These are phyloP conservation scores for Diploptera punctata DNA, from an alignment of 2,888 invertebrate genomes.

Conservation along the genomic window DNA sequence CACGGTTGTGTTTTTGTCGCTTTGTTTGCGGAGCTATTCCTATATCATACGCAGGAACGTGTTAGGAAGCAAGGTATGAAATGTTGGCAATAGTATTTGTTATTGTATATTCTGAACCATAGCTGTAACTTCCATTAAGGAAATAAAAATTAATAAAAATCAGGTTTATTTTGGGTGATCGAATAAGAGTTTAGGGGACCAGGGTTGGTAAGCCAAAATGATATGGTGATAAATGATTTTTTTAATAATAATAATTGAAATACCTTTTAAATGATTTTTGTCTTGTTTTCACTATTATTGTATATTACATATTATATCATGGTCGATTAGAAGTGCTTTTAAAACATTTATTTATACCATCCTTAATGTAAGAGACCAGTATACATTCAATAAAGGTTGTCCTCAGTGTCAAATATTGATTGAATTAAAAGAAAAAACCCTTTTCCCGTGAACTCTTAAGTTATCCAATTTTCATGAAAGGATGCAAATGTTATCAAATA, in stretches of 20 bases:
- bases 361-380: constrained; percentile 60
- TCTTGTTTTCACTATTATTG: constrained; percentile 36
- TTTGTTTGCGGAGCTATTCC: constrained; percentile 17
- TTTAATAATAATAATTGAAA: constrained; percentile 14
- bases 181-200: constrained; percentile 56
- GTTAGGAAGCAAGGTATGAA: not conserved
- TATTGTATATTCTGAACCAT: constrained; percentile 37
- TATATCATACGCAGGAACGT: constrained; percentile 8
- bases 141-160: constrained; percentile 32
- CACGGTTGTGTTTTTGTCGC: constrained; percentile 24
- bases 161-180: constrained; percentile 37
- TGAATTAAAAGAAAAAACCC: no score
- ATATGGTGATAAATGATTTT: constrained; percentile 43
- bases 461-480: no score
- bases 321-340: constrained; percentile 55
- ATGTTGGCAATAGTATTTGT: constrained; percentile 42
- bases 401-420: constrained; percentile 56
- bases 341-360: constrained; percentile 47
- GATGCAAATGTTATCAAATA: no score
- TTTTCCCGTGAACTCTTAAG: no score
- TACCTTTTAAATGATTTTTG: constrained; percentile 21
- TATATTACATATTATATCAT: constrained; percentile 32
- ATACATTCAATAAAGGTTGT: constrained; percentile 65
- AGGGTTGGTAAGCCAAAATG: constrained; percentile 56
- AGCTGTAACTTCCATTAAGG: constrained; percentile 31